Conservation (phyloP, 2,113 vertebrate genomes). For the Lichenostomus cassidix region DNA sequence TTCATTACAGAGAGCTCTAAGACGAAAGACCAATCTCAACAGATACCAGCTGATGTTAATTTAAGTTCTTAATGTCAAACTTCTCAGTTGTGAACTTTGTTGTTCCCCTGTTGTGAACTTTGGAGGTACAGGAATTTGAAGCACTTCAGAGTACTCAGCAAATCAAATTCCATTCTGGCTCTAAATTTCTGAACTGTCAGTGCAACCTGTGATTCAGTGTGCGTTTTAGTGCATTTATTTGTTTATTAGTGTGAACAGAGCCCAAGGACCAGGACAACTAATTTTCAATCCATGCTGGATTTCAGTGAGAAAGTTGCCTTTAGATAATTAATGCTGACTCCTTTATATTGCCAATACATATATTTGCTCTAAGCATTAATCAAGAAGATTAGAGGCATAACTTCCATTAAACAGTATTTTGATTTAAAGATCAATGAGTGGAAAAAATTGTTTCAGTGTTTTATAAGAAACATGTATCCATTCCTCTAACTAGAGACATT, state of each 20-base stretch:
- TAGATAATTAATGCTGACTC: not conserved
- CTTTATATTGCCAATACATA: not conserved
- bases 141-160: not conserved
- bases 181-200: not conserved
- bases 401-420: not conserved
- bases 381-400: not conserved
- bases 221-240: not conserved
- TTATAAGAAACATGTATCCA: not conserved
- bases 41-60: not conserved
- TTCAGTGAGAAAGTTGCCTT: not conserved
- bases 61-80: not conserved
- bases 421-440: not conserved
- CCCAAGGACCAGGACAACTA: not conserved
- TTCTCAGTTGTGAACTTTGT: not conserved
- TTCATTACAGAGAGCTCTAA: not conserved
- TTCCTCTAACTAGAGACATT: not conserved
- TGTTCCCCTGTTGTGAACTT: not conserved
- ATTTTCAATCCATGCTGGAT: not conserved
- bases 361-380: constrained; percentile 1
- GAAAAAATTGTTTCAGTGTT: not conserved
- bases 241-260: not conserved
- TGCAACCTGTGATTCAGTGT: not conserved
- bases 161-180: not conserved
- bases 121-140: not conserved
- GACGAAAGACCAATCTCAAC: not conserved